phyloP scores from a whole-genome alignment of 2,797 vertebrate genomes.

The Intellagama lesueurii region DNA sequence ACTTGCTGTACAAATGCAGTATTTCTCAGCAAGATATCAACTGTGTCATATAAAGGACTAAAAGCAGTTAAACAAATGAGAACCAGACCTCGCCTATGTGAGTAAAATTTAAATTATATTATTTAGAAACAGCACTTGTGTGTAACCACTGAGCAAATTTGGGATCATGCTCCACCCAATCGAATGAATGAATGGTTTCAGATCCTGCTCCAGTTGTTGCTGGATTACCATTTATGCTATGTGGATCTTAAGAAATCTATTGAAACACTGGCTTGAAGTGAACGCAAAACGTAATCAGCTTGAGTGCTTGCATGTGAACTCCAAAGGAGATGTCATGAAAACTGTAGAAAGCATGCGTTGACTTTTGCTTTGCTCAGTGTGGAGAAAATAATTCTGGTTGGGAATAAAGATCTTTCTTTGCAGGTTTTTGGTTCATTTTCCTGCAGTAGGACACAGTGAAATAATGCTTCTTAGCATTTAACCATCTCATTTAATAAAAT shows the following conservation, averaged over 20 bases:
- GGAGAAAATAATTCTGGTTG: constrained; percentile 44
- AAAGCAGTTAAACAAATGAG: background rate
- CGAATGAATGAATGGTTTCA: background rate
- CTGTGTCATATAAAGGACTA: accelerated
- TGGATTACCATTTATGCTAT: background rate
- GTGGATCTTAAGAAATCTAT: background rate
- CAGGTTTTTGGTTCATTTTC: background rate
- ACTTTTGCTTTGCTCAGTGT: constrained; percentile 52
- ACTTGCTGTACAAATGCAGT: accelerated
- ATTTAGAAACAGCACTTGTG: accelerated
- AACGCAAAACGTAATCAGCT: constrained; percentile 64
- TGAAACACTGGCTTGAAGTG: constrained; percentile 54
- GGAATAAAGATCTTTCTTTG: constrained; percentile 44
- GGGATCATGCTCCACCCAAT: background rate
- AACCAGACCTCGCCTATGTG: background rate
- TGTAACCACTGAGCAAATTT: background rate
- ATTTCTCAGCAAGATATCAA: accelerated
- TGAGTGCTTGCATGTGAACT: constrained; percentile 59
- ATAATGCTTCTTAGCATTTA: constrained; percentile 11
- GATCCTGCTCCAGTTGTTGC: constrained; percentile 31
- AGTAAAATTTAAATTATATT: accelerated
- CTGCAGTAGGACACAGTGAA: constrained; percentile 38
- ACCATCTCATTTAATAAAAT: background rate
- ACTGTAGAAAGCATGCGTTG: constrained; percentile 19
- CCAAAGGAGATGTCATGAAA: constrained; percentile 52